These are phyloP conservation scores for Liopterus haemorrhoidalis DNA, from an alignment of 2,888 invertebrate genomes.

Conservation along the genomic window DNA sequence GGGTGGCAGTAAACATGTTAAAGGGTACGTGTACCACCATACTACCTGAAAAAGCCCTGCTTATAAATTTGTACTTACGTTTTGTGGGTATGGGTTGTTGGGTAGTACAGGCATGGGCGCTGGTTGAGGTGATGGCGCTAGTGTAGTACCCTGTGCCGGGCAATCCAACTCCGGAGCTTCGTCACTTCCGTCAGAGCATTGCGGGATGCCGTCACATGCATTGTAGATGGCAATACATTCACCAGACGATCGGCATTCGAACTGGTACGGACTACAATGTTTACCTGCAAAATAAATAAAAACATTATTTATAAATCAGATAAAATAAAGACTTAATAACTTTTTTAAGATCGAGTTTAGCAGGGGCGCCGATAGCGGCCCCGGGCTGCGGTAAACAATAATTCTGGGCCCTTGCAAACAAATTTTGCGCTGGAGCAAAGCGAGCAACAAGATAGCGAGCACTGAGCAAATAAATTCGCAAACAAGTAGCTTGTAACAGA, in stretches of 20 bases:
- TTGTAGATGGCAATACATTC: constrained; percentile 95
- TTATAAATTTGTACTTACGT: constrained; percentile 5
- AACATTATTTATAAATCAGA: too few relatives aligned
- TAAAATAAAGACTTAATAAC: too few relatives aligned
- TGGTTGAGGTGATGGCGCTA: constrained; percentile 39
- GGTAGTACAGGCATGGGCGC: constrained; percentile 28
- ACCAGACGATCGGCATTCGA: constrained; percentile 75
- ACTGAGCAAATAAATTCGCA: too few relatives aligned
- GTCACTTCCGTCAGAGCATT: constrained; percentile 87
- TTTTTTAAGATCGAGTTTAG: too few relatives aligned
- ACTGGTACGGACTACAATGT: constrained; percentile 78
- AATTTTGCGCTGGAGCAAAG: too few relatives aligned
- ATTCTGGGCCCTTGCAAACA: too few relatives aligned
- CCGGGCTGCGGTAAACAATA: too few relatives aligned
- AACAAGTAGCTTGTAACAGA: too few relatives aligned
- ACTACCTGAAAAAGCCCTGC: not conserved
- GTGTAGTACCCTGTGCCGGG: constrained; percentile 51
- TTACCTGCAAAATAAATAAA: constrained; percentile 42
- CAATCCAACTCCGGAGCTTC: constrained; percentile 80
- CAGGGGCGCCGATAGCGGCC: too few relatives aligned
- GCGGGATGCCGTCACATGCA: constrained; percentile 89
- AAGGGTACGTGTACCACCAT: not conserved
- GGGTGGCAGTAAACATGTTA: too few relatives aligned
- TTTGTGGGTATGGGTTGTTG: constrained; percentile 24
- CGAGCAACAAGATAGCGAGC: constrained; percentile 2